Percentiles rank a stretch among this genome's conserved stretches.
Conservation (phyloP, 2,797 vertebrate genomes). For the Phylloscopus collybita region DNA sequence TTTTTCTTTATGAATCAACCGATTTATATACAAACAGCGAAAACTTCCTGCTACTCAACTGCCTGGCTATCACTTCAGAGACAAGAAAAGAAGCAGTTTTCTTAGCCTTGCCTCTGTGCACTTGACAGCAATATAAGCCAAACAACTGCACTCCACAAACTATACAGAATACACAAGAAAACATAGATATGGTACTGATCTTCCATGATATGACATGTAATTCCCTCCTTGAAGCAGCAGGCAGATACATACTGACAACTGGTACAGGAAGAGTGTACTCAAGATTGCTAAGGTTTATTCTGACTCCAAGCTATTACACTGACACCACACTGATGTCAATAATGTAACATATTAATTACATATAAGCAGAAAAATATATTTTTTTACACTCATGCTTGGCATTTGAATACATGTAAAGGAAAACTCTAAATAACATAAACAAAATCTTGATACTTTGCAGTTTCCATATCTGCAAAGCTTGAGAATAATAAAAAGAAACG, state of each 20-base stretch:
- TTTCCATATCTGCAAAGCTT: background rate
- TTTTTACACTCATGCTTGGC: background rate
- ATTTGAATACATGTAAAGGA: background rate
- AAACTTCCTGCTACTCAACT: background rate
- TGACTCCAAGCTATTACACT: background rate
- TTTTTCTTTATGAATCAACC: background rate
- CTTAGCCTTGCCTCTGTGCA: background rate
- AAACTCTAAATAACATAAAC: background rate
- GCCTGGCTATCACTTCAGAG: background rate
- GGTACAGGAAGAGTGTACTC: background rate
- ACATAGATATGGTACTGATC: background rate
- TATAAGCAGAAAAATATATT: background rate
- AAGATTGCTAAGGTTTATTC: background rate
- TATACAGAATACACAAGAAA: background rate
- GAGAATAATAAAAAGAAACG: background rate
- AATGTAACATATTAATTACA: background rate
- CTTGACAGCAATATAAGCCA: background rate
- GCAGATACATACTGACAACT: background rate
- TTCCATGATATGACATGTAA: background rate
- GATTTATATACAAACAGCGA: background rate
- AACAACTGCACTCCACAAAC: background rate
- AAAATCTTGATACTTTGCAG: background rate
- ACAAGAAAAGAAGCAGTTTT: background rate
- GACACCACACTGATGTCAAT: background rate
- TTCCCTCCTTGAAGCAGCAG: background rate